phyloP scores from a whole-genome alignment of 2,797 vertebrate species.

The Hoplostethus atlanticus region DNA sequence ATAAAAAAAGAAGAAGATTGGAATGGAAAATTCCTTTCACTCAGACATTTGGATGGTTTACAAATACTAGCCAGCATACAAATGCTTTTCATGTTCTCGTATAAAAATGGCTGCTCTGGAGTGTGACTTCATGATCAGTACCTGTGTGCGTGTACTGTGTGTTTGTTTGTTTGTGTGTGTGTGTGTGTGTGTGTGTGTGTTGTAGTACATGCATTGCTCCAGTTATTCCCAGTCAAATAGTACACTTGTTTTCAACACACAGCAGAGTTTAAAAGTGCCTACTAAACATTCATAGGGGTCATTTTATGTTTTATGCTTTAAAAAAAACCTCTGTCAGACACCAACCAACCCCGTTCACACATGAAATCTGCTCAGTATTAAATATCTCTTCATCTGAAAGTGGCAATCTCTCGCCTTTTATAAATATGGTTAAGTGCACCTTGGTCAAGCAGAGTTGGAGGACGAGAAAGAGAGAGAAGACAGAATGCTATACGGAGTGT shows the following conservation, averaged over 20 bases:
- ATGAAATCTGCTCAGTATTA: conserved; percentile 45
- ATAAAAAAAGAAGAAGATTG: conserved; percentile 19
- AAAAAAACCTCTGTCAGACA: conserved; percentile 24
- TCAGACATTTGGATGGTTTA: conserved; percentile 20
- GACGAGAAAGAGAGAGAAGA: conserved; percentile 50
- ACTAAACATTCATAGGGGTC: conserved; percentile 50
- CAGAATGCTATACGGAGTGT: conserved; percentile 30
- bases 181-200: conserved; percentile 20
- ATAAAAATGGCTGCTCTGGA: conserved; percentile 36
- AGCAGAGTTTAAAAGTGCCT: conserved; percentile 59
- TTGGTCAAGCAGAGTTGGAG: conserved; percentile 58
- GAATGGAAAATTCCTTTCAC: conserved; percentile 18
- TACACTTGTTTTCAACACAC: conserved; percentile 44
- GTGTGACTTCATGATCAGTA: conserved; percentile 50
- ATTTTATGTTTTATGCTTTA: conserved; percentile 36
- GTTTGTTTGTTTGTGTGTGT: not conserved
- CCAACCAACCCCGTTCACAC: conserved; percentile 29
- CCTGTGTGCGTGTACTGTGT: conserved; percentile 33
- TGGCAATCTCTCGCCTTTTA: conserved; percentile 62
- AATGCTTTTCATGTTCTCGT: conserved; percentile 29
- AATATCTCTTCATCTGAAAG: conserved; percentile 68
- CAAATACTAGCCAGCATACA: conserved; percentile 16
- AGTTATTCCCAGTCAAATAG: conserved; percentile 54
- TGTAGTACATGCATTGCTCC: conserved; percentile 41
- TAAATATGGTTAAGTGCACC: conserved; percentile 81